Percentiles rank a stretch among this genome's conserved stretches.
Evolutionary conservation across 2,888 invertebrate species (phyloP).

Genomic region (Coecobrya sp.): DNA sequence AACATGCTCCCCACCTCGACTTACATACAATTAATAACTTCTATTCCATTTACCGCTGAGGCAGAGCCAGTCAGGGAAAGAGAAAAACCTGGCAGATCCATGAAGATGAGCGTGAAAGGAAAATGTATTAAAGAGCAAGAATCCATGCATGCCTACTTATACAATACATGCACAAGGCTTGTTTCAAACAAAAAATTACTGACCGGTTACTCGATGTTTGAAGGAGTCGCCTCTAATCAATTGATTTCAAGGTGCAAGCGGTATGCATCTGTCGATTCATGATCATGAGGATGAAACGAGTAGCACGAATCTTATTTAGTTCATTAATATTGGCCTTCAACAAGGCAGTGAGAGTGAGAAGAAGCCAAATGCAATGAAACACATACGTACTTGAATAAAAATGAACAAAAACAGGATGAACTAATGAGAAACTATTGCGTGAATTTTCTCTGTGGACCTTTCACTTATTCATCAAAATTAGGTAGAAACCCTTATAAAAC

Average conservation of each 20-base stretch:
- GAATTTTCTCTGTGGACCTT: not conserved
- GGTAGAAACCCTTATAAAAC: no score
- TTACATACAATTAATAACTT: slow-evolving; percentile 55
- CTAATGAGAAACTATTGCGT: not conserved
- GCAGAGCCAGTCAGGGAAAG: not conserved
- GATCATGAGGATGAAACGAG: slow-evolving; percentile 52
- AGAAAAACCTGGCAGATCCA: not conserved
- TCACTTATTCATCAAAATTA: slow-evolving; percentile 6
- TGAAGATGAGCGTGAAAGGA: slow-evolving; percentile 19
- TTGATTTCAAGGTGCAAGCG: slow-evolving; percentile 70
- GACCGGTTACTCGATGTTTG: slow-evolving; percentile 29
- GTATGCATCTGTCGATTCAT: slow-evolving; percentile 69
- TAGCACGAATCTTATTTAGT: slow-evolving; percentile 77
- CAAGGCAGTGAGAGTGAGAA: not conserved
- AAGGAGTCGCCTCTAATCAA: slow-evolving; percentile 67
- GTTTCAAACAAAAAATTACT: slow-evolving; percentile 30
- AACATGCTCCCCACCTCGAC: slow-evolving; percentile 78
- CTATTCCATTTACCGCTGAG: slow-evolving; percentile 47
- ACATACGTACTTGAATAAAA: not conserved
- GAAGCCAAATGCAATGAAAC: not conserved
- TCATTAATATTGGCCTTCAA: slow-evolving; percentile 60
- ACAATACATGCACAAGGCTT: not conserved
- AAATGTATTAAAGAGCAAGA: no score
- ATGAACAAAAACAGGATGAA: not conserved
- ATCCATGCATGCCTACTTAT: no score